These are phyloP conservation scores for Melanogrammus aeglefinus DNA, from an alignment of 2,797 vertebrate species.

Conservation along the genomic window DNA sequence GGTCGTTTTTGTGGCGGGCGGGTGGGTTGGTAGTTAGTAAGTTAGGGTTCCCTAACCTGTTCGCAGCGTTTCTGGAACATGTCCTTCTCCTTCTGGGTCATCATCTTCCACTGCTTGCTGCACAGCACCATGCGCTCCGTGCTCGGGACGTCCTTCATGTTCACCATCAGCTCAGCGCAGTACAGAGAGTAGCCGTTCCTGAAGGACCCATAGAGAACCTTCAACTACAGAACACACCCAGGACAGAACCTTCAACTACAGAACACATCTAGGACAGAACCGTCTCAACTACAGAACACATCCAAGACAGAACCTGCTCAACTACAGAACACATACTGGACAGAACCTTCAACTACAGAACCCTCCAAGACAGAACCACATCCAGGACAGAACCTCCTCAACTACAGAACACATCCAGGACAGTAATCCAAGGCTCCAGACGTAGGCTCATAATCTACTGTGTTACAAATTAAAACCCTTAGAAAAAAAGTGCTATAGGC, in stretches of 20 bases:
- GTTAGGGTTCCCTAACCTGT: conserved; percentile 62
- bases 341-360: no score
- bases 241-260: no score
- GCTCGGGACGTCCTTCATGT: conserved; percentile 82
- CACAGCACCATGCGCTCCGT: conserved; percentile 81
- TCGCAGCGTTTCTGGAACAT: conserved; percentile 81
- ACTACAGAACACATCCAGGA: background rate
- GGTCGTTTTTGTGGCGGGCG: background rate
- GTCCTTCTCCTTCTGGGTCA: conserved; percentile 82
- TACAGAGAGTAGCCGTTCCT: conserved; percentile 81
- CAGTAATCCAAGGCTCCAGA: background rate
- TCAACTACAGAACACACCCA: no score
- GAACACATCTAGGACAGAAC: no score
- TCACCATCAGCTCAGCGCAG: conserved; percentile 82
- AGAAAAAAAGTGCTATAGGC: no score
- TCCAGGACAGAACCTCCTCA: no score
- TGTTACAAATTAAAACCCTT: no score
- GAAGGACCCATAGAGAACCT: background rate
- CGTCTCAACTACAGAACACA: no score
- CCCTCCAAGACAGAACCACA: no score
- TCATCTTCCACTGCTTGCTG: conserved; percentile 81
- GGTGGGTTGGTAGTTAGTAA: background rate
- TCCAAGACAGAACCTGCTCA: no score
- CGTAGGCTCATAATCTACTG: no score
- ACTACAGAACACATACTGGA: no score